Conservation (phyloP, 2,113 vertebrate species). For the Neolamprologus tretocephalus region DNA sequence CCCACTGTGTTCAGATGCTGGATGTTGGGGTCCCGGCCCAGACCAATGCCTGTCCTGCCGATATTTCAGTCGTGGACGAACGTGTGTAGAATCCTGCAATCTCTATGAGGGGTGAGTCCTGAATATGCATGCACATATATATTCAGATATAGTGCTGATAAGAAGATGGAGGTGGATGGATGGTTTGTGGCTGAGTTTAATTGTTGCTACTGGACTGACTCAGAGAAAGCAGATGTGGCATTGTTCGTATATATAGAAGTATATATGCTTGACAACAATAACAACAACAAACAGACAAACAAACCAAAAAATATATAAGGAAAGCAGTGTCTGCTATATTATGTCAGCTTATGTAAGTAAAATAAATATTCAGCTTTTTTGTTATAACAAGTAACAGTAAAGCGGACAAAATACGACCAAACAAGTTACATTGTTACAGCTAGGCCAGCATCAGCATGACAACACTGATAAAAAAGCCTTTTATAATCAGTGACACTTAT, state of each 20-base stretch:
- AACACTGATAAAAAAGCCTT: background rate
- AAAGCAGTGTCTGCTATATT: background rate
- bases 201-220: background rate
- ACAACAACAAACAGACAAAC: background rate
- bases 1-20: conserved; percentile 83
- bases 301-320: background rate
- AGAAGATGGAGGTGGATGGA: background rate
- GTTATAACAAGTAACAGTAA: background rate
- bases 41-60: conserved; percentile 92
- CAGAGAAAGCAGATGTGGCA: background rate
- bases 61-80: conserved; percentile 84
- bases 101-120: conserved; percentile 86
- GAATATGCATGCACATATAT: background rate
- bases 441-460: background rate
- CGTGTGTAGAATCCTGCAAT: conserved; percentile 88
- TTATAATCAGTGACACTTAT: background rate
- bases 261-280: background rate
- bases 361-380: background rate
- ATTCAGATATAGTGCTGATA: background rate
- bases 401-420: background rate
- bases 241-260: background rate
- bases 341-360: background rate
- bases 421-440: background rate
- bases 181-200: background rate
- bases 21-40: conserved; percentile 93